These are phyloP conservation scores for Andrena marginata DNA, from an alignment of 2,888 invertebrate species.

Conservation along the genomic window DNA sequence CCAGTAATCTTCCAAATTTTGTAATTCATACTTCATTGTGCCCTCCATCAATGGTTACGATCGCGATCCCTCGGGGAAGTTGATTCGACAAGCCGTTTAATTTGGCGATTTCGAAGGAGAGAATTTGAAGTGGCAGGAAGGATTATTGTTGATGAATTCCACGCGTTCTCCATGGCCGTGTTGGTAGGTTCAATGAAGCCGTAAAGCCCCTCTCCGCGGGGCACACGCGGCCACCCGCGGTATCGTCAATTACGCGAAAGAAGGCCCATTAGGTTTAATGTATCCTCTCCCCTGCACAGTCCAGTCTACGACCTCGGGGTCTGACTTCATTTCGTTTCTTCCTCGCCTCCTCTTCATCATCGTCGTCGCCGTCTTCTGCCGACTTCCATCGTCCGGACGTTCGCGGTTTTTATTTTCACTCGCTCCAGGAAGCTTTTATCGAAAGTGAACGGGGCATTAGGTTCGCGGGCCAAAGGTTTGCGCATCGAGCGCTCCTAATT, in stretches of 20 bases:
- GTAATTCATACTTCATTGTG: background rate
- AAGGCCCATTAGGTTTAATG: conserved; percentile 81
- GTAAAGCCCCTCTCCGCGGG: conserved; percentile 76
- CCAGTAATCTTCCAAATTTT: conserved; percentile 24
- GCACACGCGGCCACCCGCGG: conserved; percentile 79
- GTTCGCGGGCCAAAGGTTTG: conserved; percentile 15
- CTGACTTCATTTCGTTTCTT: conserved; percentile 25
- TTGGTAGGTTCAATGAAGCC: conserved; percentile 75
- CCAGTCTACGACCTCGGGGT: conserved; percentile 72
- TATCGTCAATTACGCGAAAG: conserved; percentile 82
- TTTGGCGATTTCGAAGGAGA: background rate
- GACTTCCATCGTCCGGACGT: background rate
- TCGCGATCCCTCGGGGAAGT: no score
- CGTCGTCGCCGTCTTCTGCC: conserved; percentile 10
- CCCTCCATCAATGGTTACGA: background rate
- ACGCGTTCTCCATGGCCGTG: background rate
- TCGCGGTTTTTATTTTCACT: background rate
- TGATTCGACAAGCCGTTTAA: no score
- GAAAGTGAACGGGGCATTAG: background rate
- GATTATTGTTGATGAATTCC: conserved; percentile 58
- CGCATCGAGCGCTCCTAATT: conserved; percentile 2
- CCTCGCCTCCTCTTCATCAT: conserved; percentile 8
- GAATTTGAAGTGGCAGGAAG: background rate
- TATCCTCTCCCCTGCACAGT: conserved; percentile 73
- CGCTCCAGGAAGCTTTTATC: background rate